Base-by-base conservation (phyloP, 2,113 vertebrate genomes). In the Ceratotherium simum region DNA sequence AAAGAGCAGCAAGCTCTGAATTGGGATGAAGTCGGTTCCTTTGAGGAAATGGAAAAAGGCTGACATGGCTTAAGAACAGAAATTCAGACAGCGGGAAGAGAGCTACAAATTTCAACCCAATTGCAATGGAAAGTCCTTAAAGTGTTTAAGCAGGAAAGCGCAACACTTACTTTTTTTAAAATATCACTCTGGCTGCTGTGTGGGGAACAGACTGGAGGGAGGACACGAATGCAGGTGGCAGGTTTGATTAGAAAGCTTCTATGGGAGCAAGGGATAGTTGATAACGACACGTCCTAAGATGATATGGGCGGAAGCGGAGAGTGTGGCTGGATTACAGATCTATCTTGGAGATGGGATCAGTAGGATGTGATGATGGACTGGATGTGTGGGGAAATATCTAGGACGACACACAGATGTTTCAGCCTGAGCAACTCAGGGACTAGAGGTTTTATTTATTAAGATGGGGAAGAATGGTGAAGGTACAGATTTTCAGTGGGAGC, bases 241-340 rank as follows among this genome's bases (percentile, higher is more conserved):
- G 39, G 20, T 80, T 20, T n/a, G 69, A 31, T 25, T 2, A 31
- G 78, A 75, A 73, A 72, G 69, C 12, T 20, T 48, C 51, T 14
- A 8, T 17, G 3, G 2, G 54, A 48, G n/a, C 64, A 29, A 27
- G 36, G 33, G 87, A 25, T 2, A 13, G 69, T 4, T 42, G 54
- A 60, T 33, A 16, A 33, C 7, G 73, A 62, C 81, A n/a, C 20
- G 67, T 33, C 42, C 76, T 17, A 14, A 58, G 48, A 82, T 4
- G 56, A 39, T 4, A 31, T 33, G 14, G 8, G 23, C 6, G 29
- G 64, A 16, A 0, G 33, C 0, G 13, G n/a, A 48, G 5, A 2
- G 51, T 46, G 67, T 9, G 56, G 78, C 67, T 10, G 17, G 54
- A 8, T 56, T 17, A 31, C 36, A 58, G 42, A 27, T 36, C 31